Evolutionary conservation across 2,888 invertebrate species (phyloP).

Genomic region (Eurois occulta): DNA sequence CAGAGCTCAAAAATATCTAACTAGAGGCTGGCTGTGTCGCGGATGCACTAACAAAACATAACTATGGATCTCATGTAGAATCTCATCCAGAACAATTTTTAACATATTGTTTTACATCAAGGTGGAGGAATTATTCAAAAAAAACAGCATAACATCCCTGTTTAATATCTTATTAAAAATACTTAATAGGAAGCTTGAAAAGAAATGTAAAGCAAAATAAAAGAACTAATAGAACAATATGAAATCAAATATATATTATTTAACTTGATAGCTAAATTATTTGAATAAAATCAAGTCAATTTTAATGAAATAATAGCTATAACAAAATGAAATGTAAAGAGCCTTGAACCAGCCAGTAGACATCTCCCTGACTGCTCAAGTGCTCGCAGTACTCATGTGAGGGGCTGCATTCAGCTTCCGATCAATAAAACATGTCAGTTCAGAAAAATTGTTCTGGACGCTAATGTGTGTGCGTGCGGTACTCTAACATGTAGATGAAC

Average conservation of each 20-base stretch:
- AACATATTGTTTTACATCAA: constrained; percentile 68
- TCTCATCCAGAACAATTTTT: constrained; percentile 89
- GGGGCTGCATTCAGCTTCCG: constrained; percentile 33
- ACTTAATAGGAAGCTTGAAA: constrained; percentile 33
- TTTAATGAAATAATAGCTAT: constrained; percentile 10
- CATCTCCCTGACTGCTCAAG: background rate
- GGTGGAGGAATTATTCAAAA: constrained; percentile 78
- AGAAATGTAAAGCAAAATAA: constrained; percentile 15
- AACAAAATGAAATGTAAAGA: constrained; percentile 11
- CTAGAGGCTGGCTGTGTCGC: constrained; percentile 82
- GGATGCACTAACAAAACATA: constrained; percentile 86
- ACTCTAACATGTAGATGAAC: constrained; percentile 88
- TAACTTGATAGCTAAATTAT: constrained; percentile 16
- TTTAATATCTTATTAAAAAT: constrained; percentile 17
- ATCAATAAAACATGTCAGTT: constrained; percentile 49
- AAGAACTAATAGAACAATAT: background rate
- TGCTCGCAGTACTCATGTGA: background rate
- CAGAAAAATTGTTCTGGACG: constrained; percentile 78
- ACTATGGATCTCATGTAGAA: constrained; percentile 78
- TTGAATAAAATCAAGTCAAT: constrained; percentile 14
- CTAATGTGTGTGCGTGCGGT: constrained; percentile 83
- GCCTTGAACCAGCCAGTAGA: constrained; percentile 3
- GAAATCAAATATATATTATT: constrained; percentile 24
- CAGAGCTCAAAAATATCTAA: constrained; percentile 80
- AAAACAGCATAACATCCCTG: constrained; percentile 50